Percentiles rank a stretch among this genome's conserved stretches.
Evolutionary conservation across 2,888 invertebrate species (phyloP).

Genomic region (Nudaria mundana): DNA sequence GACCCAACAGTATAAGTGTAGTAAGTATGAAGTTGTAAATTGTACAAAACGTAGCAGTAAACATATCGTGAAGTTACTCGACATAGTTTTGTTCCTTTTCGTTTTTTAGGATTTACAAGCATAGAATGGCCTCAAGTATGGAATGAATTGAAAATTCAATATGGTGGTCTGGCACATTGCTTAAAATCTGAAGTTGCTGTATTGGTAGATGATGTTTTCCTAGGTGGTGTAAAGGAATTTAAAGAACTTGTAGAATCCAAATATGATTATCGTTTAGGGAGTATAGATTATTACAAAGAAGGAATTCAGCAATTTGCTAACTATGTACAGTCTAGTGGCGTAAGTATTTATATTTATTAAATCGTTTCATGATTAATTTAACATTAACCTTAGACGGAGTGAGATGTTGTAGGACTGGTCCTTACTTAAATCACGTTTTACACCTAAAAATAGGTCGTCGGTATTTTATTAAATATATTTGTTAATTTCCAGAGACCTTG

Average conservation of each 20-base stretch:
- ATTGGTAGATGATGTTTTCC: slow-evolving; percentile 66
- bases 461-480: neutral
- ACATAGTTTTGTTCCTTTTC: neutral
- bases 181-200: slow-evolving; percentile 70
- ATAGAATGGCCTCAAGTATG: slow-evolving; percentile 65
- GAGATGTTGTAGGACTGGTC: too few species aligned
- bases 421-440: too few species aligned
- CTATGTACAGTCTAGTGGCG: slow-evolving; percentile 64
- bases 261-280: slow-evolving; percentile 66
- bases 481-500: slow-evolving; percentile 75
- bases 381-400: too few species aligned
- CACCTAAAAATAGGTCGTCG: too few species aligned
- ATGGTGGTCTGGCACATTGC: slow-evolving; percentile 70
- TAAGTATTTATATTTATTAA: slow-evolving; percentile 39
- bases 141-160: slow-evolving; percentile 56
- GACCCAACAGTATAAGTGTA: too few species aligned
- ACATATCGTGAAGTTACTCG: too few species aligned
- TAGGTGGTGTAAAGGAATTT: slow-evolving; percentile 79
- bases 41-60: too few species aligned
- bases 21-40: too few species aligned
- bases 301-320: slow-evolving; percentile 61
- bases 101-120: slow-evolving; percentile 50
- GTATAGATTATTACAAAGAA: slow-evolving; percentile 67
- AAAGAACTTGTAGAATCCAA: slow-evolving; percentile 61
- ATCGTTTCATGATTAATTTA: too few species aligned